Conservation (phyloP, 2,113 vertebrate species). For the Anser brachyrhynchus region DNA sequence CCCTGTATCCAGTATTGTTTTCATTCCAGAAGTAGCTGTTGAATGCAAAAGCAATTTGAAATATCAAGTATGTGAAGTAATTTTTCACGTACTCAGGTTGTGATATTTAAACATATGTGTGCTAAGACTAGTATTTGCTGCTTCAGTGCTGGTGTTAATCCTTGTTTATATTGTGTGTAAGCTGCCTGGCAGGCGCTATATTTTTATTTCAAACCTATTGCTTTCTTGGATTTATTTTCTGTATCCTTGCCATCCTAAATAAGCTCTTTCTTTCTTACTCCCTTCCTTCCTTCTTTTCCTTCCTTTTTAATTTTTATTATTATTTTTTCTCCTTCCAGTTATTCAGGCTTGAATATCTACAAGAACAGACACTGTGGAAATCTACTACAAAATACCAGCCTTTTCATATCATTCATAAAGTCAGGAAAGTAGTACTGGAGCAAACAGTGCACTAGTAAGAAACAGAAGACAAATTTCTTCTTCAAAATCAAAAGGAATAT, state of each 20-base stretch:
- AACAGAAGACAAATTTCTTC: background rate
- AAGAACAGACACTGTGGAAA: background rate
- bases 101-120: background rate
- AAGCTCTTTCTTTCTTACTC: background rate
- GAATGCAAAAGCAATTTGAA: background rate
- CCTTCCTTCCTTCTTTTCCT: background rate
- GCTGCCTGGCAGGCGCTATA: conserved; percentile 7
- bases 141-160: conserved; percentile 30
- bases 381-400: background rate
- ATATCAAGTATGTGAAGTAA: background rate
- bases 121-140: conserved; percentile 1
- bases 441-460: background rate
- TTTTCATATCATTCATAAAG: background rate
- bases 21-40: background rate
- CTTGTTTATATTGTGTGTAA: conserved; percentile 24
- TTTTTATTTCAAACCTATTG: conserved; percentile 31
- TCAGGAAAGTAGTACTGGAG: background rate
- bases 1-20: background rate
- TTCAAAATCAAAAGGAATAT: rapidly evolving
- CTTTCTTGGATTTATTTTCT: conserved; percentile 42
- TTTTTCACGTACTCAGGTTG: background rate
- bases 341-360: background rate
- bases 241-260: background rate
- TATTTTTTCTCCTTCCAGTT: background rate
- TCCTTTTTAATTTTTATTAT: no score